A percentile compares a stretch with the other conserved stretches of the same genome.
Conservation (phyloP, 2,113 vertebrate species). For the Petrocephalus zakoni region DNA sequence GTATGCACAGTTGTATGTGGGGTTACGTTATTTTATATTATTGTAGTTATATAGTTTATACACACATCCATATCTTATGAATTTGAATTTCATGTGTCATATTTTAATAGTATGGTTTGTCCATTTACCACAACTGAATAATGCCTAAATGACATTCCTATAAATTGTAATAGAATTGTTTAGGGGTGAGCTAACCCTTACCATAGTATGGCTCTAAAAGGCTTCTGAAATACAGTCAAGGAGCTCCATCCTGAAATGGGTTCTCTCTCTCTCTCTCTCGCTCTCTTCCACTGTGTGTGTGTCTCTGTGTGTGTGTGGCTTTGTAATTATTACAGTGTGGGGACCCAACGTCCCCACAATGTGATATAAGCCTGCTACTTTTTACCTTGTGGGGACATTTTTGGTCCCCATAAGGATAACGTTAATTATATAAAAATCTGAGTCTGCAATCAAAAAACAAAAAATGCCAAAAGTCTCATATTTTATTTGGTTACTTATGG, state of each 20-base stretch:
- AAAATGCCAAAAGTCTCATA: no score
- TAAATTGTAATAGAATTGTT: neutral
- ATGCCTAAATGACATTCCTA: neutral
- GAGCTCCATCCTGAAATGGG: neutral
- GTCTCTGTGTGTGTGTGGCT: no score
- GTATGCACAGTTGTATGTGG: neutral
- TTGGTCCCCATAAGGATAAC: no score
- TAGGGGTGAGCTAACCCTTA: neutral
- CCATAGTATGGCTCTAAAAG: neutral
- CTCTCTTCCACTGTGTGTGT: neutral
- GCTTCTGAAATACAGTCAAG: neutral
- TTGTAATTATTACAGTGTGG: no score
- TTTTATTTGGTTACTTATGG: no score
- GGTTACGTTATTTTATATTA: neutral
- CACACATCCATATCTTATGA: neutral
- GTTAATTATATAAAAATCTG: no score
- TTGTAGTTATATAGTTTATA: neutral
- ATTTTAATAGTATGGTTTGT: neutral
- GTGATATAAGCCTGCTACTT: no score
- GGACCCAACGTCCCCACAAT: no score
- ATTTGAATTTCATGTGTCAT: neutral
- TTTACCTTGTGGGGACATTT: no score
- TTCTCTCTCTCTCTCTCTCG: neutral
- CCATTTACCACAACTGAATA: neutral
- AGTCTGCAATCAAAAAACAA: no score